Percentiles rank a stretch among this genome's conserved stretches.
phyloP scores from a whole-genome alignment of 2,888 invertebrate genomes.

The Synanthedon tipuliformis region DNA sequence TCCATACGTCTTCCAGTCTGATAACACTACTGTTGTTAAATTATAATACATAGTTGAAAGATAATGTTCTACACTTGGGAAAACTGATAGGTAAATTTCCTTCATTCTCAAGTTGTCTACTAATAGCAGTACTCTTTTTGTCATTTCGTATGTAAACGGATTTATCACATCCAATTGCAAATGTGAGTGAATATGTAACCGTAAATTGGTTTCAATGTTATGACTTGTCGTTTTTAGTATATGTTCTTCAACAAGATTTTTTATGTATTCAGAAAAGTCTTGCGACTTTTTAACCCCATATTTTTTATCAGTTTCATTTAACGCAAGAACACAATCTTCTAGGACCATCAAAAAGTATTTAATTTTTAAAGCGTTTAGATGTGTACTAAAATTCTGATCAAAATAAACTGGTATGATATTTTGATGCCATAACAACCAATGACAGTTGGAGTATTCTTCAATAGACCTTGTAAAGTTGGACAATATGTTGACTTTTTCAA shows the following conservation, averaged over 20 bases:
- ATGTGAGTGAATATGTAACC: constrained; percentile 92
- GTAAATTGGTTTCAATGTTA: constrained; percentile 91
- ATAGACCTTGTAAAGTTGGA: constrained; percentile 71
- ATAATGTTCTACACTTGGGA: constrained; percentile 86
- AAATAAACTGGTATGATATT: constrained; percentile 82
- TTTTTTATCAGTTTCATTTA: constrained; percentile 42
- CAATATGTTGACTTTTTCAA: constrained; percentile 75
- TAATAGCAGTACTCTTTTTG: constrained; percentile 73
- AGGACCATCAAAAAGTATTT: constrained; percentile 57
- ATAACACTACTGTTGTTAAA: constrained; percentile 94
- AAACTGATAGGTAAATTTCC: constrained; percentile 72
- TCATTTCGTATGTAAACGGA: constrained; percentile 78
- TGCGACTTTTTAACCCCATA: constrained; percentile 30
- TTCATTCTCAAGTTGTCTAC: constrained; percentile 67
- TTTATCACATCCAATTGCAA: constrained; percentile 80
- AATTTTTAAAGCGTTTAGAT: constrained; percentile 74
- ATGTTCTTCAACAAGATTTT: constrained; percentile 62
- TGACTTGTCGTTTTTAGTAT: constrained; percentile 81
- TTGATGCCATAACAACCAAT: constrained; percentile 86
- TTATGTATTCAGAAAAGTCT: constrained; percentile 41
- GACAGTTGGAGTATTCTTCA: constrained; percentile 75
- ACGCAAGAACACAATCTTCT: constrained; percentile 48
- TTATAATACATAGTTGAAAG: constrained; percentile 96
- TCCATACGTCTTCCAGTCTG: constrained; percentile 97
- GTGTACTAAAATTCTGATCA: constrained; percentile 76